Evolutionary conservation across 2,113 vertebrate genomes (phyloP).

Genomic region (Bettongia penicillata): DNA sequence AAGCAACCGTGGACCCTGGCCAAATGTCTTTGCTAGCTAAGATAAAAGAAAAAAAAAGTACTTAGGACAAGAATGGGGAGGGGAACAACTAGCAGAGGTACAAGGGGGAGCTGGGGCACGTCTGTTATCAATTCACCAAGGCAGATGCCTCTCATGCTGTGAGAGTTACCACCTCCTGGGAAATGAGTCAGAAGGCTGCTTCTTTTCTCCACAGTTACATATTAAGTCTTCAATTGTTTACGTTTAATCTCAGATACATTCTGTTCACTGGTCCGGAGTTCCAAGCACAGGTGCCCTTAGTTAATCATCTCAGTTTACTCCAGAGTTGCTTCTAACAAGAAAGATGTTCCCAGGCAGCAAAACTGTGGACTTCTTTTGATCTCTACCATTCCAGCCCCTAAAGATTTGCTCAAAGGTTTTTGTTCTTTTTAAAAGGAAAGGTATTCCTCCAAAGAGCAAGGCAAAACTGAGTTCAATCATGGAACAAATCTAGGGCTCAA

Average conservation of each 20-base stretch:
- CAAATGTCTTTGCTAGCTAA: constrained; percentile 52
- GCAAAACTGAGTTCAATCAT: constrained; percentile 9
- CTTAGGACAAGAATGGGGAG: constrained; percentile 37
- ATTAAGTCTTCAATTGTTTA: constrained; percentile 78
- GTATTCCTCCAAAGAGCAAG: constrained; percentile 62
- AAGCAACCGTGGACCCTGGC: constrained; percentile 65
- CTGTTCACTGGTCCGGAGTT: constrained; percentile 71
- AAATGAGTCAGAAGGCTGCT: constrained; percentile 72
- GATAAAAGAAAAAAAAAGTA: constrained; percentile 32
- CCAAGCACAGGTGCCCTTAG: constrained; percentile 71
- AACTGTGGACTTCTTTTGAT: constrained; percentile 51
- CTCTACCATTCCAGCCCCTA: constrained; percentile 62
- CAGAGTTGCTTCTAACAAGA: constrained; percentile 74
- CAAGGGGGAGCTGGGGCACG: constrained; percentile 31
- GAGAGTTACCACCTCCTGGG: constrained; percentile 72
- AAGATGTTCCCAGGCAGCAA: constrained; percentile 57
- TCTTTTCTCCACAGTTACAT: constrained; percentile 69
- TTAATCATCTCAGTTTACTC: constrained; percentile 75
- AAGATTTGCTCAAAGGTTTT: constrained; percentile 65
- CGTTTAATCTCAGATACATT: constrained; percentile 73
- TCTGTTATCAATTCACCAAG: constrained; percentile 71
- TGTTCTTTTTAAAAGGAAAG: constrained; percentile 59
- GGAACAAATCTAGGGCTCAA: constrained; percentile 54
- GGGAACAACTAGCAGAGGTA: not conserved
- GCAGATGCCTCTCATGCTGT: constrained; percentile 71